phyloP scores from a whole-genome alignment of 2,797 vertebrate species.

The Sebastes matsubarae region DNA sequence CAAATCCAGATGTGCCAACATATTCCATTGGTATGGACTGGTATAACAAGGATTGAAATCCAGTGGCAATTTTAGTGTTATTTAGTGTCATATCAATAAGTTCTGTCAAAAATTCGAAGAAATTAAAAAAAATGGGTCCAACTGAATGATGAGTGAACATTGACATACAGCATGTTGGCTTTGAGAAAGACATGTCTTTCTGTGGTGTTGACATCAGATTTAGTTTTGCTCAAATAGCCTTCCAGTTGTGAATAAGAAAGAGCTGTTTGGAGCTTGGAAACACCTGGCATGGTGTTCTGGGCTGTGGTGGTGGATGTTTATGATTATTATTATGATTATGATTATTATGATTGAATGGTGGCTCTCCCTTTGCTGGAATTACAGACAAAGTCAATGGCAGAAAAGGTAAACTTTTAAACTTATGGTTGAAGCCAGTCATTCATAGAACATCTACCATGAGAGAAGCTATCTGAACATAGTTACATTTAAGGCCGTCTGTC shows the following conservation, averaged over 20 bases:
- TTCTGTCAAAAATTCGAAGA: background rate
- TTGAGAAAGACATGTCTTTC: background rate
- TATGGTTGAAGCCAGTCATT: background rate
- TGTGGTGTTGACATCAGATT: background rate
- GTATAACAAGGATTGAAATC: background rate
- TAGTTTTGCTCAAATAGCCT: background rate
- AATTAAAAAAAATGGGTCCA: background rate
- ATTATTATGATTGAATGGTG: background rate
- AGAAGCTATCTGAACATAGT: background rate
- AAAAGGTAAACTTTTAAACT: background rate
- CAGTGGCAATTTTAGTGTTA: background rate
- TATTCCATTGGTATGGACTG: background rate
- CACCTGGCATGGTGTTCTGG: background rate
- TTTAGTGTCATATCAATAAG: background rate
- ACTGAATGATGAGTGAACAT: background rate
- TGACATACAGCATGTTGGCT: background rate
- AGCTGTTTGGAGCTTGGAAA: slow-evolving; percentile 9
- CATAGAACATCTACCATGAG: background rate
- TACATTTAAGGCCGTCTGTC: background rate
- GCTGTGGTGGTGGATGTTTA: background rate
- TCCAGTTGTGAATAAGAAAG: background rate
- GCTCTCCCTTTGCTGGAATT: background rate
- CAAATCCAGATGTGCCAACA: background rate
- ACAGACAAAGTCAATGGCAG: background rate
- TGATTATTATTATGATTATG: no score